Evolutionary conservation across 2,888 invertebrate species (phyloP), one percentile per base, ranked within the genome.

Genomic region (Cetonia aurata): DNA sequence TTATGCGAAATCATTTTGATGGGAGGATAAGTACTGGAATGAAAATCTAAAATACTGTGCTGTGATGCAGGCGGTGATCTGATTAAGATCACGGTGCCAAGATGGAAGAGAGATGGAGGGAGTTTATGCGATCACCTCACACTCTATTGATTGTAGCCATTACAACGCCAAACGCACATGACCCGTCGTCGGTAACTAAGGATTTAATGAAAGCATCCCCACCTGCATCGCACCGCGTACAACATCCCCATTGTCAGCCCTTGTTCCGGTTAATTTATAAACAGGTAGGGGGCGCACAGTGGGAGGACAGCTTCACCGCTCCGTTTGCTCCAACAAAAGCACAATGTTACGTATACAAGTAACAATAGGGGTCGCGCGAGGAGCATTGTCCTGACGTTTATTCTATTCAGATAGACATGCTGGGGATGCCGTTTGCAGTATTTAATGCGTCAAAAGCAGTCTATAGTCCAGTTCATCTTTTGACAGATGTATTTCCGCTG

Each of bases 251-350:
- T 25, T 53, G 25, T 53, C 25, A n/a, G 25, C 33, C 31, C 25
- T 53, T 13, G 53, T 53, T 53, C 33, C 53, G 53, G n/a, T 53
- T 53, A 53, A 53, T 31, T 31, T 53, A 53, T 53, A 31, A 31
- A 53, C 31, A 53, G 31, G 19, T 4, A 25, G 25, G 4, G 25
- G 4, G 4, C 3, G 4, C 4, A 25, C 25, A 25, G 3, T 1
- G 25, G 4, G 25, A 25, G 25, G 25, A 4, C 25, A 25, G 4
- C 46, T 46, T 13, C 46, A 12, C 46, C 15, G n/a, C 12, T 46
- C 6, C 46, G 6, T 46, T 46, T 2, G n/a, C 15, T 46, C 6
- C 46, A 46, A 12, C 46, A 46, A n/a, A 46, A 46, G 15, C 6
- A 1, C 12, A 15, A 46, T 6, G 46, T 15, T 10, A 46, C n/a